Evolutionary conservation across 1,140 invertebrate species (phyloP), one percentile per base, ranked within the genome.

Genomic region (Ditylenchus dipsaci): DNA sequence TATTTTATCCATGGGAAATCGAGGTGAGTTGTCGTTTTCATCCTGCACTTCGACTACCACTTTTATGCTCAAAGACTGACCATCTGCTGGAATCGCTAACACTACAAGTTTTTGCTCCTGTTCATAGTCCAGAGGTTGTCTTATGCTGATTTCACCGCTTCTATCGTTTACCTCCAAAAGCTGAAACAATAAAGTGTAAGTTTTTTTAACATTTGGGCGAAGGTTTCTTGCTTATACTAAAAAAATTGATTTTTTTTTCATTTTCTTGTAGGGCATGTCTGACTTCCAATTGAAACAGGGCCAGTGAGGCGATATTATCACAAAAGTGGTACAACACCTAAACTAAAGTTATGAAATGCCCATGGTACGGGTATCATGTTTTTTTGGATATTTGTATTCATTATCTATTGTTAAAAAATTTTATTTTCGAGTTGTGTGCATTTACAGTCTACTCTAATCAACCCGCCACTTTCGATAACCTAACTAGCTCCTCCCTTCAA

Each of bases 11-110:
- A 88, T 87, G 0, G 90, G 89, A 84, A 97, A 98, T 0, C 88
- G 89, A 0, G 95, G 95, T 5, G 91, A 88, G 85, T 97, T 96
- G 85, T 98, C 95, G 82, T 98, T 98, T 80, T 93, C 92, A 84
- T 97, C 95, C n/a, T 89, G 86, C 0, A 98, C 91, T 61, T 89
- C 88, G 56, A 98, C 89, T 13, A 91, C 86, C n/a, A 72, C n/a
- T 9, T 30, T 43, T 1, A 69, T 45, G n/a, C 53, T 23, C 0
- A 97, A 90, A 42, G 90, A 88, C 49, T 94, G 88, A 79, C 90
- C 91, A 26, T 78, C 72, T 1, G 74, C 72, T 0, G 91, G 91
- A 68, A 96, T 89, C 0, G 91, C 92, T 3, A 95, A 90, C 63
- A 95, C 86, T 15, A 90, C 90, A 79, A 95, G 95, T 15, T 90